Evolutionary conservation across 2,113 vertebrate species (phyloP), one percentile per base, ranked within the genome.

Genomic region (Peromyscus californicus): DNA sequence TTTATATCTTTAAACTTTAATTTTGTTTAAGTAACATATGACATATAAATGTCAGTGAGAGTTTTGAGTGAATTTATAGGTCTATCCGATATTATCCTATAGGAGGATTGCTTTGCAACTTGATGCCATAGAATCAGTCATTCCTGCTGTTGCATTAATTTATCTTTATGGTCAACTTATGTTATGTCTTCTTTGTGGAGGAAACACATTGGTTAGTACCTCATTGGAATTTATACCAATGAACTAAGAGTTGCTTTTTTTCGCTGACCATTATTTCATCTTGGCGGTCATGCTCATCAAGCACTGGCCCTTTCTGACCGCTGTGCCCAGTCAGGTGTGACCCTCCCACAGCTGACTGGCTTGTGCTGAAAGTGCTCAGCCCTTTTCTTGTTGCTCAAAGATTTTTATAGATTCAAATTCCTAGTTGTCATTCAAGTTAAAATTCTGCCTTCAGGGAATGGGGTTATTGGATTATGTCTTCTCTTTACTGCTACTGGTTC

Each of bases 371-470:
- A 85, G 36, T 72, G 45, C 7, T 85, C 16, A 88, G 13, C 63
- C 10, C 1, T 74, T 24, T 61, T 90, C 42, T 39, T 65, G 29
- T 57, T 31, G 1, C 69, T 90, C 8, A 63, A 82, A 78, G 29
- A 39, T 92, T 59, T 92, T 92, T 67, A 69, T 85, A 54, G 15
- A 93, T 87, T 95, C 42, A 67, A 91, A 91, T 91, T 96, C 24
- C 29, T 94, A 75, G 31, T 96, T 94, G 79, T 94, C 95, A 93
- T 67, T 97, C 89, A 96, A 78, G 96, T 96, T 93, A 42, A 95
- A 88, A 90, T 92, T 98, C 74, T 96, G 33, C 89, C 87, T 85
- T 85, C 5, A 36, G 9, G 88, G 48, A 97, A 59, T 67, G 39
- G 36, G 72, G 93, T 97, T 97, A 94, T 88, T 94, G 97, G 92